phyloP scores from a whole-genome alignment of 2,797 vertebrate species.

The Rhynchotus rufescens region DNA sequence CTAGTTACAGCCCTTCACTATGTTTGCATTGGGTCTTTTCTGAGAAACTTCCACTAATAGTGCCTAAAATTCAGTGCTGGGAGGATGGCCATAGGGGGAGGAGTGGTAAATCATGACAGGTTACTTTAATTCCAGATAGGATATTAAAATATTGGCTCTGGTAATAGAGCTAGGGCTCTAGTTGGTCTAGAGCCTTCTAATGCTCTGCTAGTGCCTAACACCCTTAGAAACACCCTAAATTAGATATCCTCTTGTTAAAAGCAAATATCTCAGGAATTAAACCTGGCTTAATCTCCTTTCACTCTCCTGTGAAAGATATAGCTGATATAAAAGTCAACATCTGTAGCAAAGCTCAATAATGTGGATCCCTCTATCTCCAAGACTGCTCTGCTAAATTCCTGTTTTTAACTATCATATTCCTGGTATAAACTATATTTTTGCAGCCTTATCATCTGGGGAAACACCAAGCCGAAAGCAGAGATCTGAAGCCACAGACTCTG shows the following conservation, averaged over 20 bases:
- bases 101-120: neutral
- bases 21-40: neutral
- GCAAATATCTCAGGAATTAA: neutral
- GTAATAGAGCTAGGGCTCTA: neutral
- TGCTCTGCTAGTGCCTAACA: neutral
- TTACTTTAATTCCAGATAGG: neutral
- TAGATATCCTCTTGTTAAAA: neutral
- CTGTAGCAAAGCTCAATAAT: neutral
- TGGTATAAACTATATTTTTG: too few relatives aligned
- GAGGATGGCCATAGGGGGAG: neutral
- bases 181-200: neutral
- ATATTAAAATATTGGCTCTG: neutral
- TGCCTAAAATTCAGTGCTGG: neutral
- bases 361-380: neutral
- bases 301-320: neutral
- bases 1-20: neutral
- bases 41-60: neutral
- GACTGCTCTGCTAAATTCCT: neutral
- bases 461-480: neutral
- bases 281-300: neutral
- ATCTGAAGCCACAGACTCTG: rapidly evolving
- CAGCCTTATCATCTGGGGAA: neutral
- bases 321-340: neutral
- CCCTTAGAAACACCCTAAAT: neutral
- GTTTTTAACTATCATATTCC: too few relatives aligned